phyloP scores from a whole-genome alignment of 2,888 invertebrate genomes.

The Drosophila fulvimacula region DNA sequence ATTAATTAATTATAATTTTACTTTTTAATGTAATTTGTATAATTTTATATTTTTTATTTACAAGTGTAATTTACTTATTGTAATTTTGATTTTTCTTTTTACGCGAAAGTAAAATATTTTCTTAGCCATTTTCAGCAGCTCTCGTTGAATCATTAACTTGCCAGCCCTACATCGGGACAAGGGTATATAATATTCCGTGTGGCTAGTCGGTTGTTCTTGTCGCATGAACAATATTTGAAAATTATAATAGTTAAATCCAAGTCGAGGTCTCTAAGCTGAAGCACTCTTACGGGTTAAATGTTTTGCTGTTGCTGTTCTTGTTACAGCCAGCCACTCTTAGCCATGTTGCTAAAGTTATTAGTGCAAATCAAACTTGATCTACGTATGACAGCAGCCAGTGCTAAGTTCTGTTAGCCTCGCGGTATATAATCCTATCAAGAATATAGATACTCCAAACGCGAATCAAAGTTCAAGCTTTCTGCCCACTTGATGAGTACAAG shows the following conservation, averaged over 20 bases:
- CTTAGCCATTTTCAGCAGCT: too few species aligned
- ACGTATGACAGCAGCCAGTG: constrained; percentile 2
- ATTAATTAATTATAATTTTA: too few species aligned
- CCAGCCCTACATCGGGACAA: not conserved
- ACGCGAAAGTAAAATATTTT: too few species aligned
- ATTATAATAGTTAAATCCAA: constrained; percentile 10
- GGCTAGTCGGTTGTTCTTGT: not conserved
- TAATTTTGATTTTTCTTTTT: too few species aligned
- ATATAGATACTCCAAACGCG: not conserved
- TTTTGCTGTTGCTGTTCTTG: not conserved
- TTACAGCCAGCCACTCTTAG: not conserved
- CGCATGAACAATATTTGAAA: constrained; percentile 3
- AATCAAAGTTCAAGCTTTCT: constrained; percentile 1
- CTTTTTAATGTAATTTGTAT: too few species aligned
- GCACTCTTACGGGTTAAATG: not conserved
- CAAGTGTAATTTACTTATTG: too few species aligned
- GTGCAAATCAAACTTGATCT: constrained; percentile 7
- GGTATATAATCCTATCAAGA: constrained; percentile 1
- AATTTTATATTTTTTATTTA: too few species aligned
- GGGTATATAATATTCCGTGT: not conserved
- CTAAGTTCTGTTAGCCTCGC: not conserved
- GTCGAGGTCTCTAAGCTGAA: constrained; percentile 9
- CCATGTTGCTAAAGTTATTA: not conserved
- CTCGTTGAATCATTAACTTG: not conserved
- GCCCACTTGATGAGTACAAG: not conserved